Evolutionary conservation across 2,797 vertebrate species (phyloP).

Genomic region (Sternarchorhynchus goeldii): DNA sequence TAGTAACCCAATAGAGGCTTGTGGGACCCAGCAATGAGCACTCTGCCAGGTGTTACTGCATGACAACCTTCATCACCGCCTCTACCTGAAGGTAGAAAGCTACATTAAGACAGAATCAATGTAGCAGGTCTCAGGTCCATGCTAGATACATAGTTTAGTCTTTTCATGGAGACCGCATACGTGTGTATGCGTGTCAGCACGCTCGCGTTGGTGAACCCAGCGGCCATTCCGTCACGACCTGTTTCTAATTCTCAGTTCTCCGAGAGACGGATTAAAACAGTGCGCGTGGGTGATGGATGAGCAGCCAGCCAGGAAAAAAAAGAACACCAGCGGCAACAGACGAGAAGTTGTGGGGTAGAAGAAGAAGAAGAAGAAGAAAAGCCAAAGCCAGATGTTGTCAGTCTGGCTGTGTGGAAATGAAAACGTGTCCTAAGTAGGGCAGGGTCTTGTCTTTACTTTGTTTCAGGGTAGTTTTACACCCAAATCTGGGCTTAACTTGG

Average conservation of each 20-base stretch:
- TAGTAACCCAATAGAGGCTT: slow-evolving; percentile 12
- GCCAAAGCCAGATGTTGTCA: not conserved
- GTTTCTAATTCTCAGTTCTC: slow-evolving; percentile 33
- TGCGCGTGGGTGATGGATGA: not conserved
- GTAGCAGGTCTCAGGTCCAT: not conserved
- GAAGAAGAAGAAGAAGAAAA: not conserved
- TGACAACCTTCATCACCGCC: not conserved
- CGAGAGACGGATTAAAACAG: slow-evolving; percentile 13
- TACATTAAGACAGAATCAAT: not conserved
- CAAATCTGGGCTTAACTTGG: not conserved
- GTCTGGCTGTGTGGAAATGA: slow-evolving; percentile 4
- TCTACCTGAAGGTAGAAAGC: not conserved
- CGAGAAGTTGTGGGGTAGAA: not conserved
- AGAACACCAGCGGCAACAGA: not conserved
- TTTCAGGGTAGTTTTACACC: not conserved
- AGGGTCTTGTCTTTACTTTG: not conserved
- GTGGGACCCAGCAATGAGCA: no score
- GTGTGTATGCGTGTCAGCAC: not conserved
- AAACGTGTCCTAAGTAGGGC: not conserved
- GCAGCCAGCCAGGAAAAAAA: slow-evolving; percentile 1
- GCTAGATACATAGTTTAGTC: slow-evolving; percentile 5
- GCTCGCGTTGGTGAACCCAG: not conserved
- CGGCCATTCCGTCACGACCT: slow-evolving; percentile 4
- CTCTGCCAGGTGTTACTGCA: not conserved
- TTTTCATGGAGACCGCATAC: not conserved